These are phyloP conservation scores for Palythoa grandiflora DNA, from an alignment of 92 coral and sea anemone genomes.

Conservation along the genomic window DNA sequence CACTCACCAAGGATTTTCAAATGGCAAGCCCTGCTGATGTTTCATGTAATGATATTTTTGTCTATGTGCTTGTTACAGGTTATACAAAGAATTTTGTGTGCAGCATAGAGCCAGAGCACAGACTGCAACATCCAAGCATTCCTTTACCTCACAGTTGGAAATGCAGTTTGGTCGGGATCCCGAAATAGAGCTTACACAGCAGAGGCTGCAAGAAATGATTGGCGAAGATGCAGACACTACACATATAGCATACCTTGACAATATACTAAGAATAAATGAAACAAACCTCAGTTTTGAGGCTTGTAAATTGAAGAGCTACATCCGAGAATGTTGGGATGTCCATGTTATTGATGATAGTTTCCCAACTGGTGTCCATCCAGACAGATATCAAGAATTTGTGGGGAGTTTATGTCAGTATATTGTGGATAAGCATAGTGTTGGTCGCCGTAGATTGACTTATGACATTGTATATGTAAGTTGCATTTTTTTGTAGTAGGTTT, in stretches of 20 bases:
- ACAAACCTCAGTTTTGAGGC: constrained; percentile 78
- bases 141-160: constrained; percentile 81
- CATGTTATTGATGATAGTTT: constrained; percentile 76
- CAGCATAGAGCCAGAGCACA: constrained; percentile 68
- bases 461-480: constrained; percentile 85
- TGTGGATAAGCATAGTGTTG: constrained; percentile 75
- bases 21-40: too few relatives aligned
- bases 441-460: constrained; percentile 65
- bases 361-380: constrained; percentile 89
- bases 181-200: constrained; percentile 55
- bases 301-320: constrained; percentile 78
- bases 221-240: constrained; percentile 57
- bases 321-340: constrained; percentile 92
- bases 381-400: constrained; percentile 86
- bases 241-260: constrained; percentile 66
- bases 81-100: constrained; percentile 73
- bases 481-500: too few relatives aligned
- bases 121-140: constrained; percentile 79
- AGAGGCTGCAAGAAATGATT: constrained; percentile 67
- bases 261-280: constrained; percentile 57
- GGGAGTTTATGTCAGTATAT: constrained; percentile 90
- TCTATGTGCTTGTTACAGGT: constrained; percentile 35
- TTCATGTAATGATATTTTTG: too few relatives aligned
- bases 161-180: constrained; percentile 74
- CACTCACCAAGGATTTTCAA: too few relatives aligned